These are phyloP conservation scores for Drosophila quadrilineata DNA, from an alignment of 1,140 invertebrate genomes.

Conservation along the genomic window DNA sequence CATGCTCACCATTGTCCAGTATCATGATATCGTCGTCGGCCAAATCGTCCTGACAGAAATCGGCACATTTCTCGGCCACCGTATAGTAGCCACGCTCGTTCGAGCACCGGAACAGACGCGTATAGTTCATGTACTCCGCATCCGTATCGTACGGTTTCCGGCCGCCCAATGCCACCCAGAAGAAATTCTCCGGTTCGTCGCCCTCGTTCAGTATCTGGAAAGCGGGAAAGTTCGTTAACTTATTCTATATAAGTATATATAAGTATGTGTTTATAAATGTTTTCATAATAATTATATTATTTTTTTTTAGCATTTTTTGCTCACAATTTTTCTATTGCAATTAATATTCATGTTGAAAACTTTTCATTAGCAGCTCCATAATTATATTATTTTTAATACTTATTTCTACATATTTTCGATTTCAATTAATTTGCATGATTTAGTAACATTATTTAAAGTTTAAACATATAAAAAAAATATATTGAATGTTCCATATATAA, in stretches of 20 bases:
- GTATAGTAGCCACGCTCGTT: slow-evolving; percentile 99
- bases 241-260: not conserved
- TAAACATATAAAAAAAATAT: too few species aligned
- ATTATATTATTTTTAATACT: too few species aligned
- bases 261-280: too few species aligned
- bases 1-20: slow-evolving; percentile 98
- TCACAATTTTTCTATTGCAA: too few species aligned
- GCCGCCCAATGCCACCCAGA: slow-evolving; percentile 97
- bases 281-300: too few species aligned
- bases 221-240: not conserved
- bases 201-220: slow-evolving; percentile 94
- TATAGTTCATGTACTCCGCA: slow-evolving; percentile 96
- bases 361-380: too few species aligned
- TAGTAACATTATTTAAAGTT: too few species aligned
- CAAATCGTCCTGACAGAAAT: slow-evolving; percentile 99
- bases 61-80: slow-evolving; percentile 99
- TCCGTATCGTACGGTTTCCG: slow-evolving; percentile 95
- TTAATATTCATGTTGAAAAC: too few species aligned
- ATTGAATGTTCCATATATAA: too few species aligned
- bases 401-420: too few species aligned
- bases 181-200: slow-evolving; percentile 99
- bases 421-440: too few species aligned
- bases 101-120: slow-evolving; percentile 97
- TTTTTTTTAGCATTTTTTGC: too few species aligned
- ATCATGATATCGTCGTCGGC: slow-evolving; percentile 99